Evolutionary conservation across 2,113 vertebrate genomes (phyloP).

Genomic region (Dolichallabes microphthalmus): DNA sequence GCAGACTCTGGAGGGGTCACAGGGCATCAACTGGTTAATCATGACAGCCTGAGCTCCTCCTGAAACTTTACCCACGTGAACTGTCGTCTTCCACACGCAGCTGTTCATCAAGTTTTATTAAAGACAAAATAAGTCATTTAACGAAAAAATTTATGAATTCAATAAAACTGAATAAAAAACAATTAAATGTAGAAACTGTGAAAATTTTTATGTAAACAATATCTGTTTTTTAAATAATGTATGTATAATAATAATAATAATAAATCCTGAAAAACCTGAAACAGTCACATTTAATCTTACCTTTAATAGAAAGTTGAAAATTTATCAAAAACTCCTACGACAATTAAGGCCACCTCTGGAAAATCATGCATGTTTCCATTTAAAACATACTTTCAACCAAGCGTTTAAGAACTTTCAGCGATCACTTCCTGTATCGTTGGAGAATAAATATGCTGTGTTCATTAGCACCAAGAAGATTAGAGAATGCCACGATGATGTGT

Average conservation of each 20-base stretch:
- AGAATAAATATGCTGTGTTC: neutral
- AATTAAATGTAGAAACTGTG: neutral
- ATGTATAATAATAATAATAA: neutral
- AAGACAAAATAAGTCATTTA: neutral
- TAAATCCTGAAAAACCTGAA: neutral
- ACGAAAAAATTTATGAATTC: neutral
- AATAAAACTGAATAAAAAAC: neutral
- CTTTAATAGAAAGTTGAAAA: neutral
- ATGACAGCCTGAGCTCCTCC: neutral
- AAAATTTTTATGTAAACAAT: neutral
- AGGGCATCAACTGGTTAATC: constrained; percentile 49
- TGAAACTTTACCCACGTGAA: neutral
- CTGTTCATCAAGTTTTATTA: neutral
- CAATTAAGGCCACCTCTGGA: neutral
- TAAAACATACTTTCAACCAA: neutral
- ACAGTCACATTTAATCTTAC: neutral
- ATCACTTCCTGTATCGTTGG: neutral
- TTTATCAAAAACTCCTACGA: neutral
- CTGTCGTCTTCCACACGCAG: neutral
- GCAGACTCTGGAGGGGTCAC: constrained; percentile 82
- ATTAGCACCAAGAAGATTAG: neutral
- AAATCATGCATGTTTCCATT: neutral
- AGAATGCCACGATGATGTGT: neutral
- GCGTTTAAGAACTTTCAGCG: neutral
- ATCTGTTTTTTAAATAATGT: neutral